Conservation (phyloP, 2,113 vertebrate species). For the Pelecanoides urinatrix region DNA sequence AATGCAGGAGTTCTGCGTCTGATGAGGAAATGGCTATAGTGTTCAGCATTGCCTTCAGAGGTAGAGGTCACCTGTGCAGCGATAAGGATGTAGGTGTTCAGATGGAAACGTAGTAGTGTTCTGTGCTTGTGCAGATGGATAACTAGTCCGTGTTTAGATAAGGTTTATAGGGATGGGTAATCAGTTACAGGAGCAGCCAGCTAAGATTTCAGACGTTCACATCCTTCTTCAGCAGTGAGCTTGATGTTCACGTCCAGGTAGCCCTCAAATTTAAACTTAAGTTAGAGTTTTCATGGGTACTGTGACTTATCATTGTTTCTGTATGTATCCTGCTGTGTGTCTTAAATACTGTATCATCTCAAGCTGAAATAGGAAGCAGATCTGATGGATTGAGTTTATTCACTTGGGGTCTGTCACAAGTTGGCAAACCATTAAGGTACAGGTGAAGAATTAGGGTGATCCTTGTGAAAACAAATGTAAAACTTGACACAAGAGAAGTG, state of each 20-base stretch:
- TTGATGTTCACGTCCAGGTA: neutral
- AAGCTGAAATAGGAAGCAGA: neutral
- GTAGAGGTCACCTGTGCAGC: neutral
- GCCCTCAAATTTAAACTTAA: neutral
- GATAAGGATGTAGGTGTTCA: neutral
- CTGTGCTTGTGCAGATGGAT: neutral
- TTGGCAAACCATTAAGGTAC: neutral
- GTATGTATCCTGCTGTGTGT: neutral
- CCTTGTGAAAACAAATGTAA: neutral
- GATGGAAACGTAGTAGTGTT: neutral
- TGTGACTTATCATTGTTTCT: neutral
- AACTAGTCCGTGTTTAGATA: neutral
- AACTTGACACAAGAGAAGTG: neutral
- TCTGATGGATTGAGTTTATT: neutral
- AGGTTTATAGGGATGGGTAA: neutral
- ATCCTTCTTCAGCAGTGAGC: neutral
- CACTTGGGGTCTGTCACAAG: neutral
- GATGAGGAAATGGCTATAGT: neutral
- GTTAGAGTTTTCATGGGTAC: accelerated
- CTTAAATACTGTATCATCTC: neutral
- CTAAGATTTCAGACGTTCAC: neutral
- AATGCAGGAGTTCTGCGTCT: accelerated
- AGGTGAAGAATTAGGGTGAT: neutral
- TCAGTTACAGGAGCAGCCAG: neutral
- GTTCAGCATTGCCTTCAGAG: neutral